These are phyloP conservation scores for Drosophila persimilis DNA, from an alignment of 1,140 invertebrate genomes.

Conservation along the genomic window DNA sequence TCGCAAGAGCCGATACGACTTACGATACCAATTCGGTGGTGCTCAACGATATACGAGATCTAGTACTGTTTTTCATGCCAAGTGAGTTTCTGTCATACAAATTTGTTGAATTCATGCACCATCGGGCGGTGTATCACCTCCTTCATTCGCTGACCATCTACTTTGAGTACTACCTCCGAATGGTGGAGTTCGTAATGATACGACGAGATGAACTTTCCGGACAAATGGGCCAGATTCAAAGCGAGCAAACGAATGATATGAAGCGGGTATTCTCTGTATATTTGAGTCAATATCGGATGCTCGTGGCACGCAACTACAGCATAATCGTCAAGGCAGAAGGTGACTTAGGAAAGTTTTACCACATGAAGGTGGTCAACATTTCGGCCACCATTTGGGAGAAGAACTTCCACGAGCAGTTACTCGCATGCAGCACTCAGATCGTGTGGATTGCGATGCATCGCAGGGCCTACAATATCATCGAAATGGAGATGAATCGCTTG, in stretches of 20 bases:
- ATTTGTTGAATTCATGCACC: conserved; percentile 65
- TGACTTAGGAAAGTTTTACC: conserved; percentile 58
- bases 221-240: conserved; percentile 58
- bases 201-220: conserved; percentile 65
- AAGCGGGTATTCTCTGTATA: conserved; percentile 62
- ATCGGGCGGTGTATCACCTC: conserved; percentile 45
- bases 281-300: conserved; percentile 71
- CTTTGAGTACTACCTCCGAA: conserved; percentile 72
- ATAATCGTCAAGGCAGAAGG: conserved; percentile 55
- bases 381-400: conserved; percentile 62
- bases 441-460: conserved; percentile 74
- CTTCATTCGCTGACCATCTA: conserved; percentile 73
- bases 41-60: conserved; percentile 61
- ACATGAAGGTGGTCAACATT: conserved; percentile 60
- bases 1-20: conserved; percentile 27
- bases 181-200: conserved; percentile 76
- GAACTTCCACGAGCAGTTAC: conserved; percentile 63
- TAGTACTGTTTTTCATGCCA: conserved; percentile 71
- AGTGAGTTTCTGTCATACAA: conserved; percentile 43
- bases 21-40: conserved; percentile 59
- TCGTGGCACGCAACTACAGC: conserved; percentile 75
- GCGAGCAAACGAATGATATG: conserved; percentile 64
- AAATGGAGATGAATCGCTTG: conserved; percentile 75
- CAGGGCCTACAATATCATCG: conserved; percentile 66
- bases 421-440: conserved; percentile 63